phyloP scores from a whole-genome alignment of 2,888 invertebrate genomes.

The Callimorpha dominula region DNA sequence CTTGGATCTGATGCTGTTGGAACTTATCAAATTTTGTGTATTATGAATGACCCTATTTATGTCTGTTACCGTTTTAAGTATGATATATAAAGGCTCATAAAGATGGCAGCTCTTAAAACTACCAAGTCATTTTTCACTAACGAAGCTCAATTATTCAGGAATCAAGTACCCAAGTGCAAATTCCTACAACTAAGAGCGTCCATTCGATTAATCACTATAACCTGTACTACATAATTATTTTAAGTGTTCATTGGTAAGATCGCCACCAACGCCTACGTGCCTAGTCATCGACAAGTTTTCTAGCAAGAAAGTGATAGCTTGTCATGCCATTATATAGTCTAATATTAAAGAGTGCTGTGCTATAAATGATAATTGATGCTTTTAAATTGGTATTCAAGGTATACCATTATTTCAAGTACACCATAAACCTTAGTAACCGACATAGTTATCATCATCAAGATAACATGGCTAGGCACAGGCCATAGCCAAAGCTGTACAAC shows the following conservation, averaged over 20 bases:
- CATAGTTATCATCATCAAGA: background rate
- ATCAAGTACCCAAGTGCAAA: background rate
- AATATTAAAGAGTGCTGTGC: background rate
- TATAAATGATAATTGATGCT: background rate
- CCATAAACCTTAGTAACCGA: background rate
- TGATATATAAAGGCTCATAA: background rate
- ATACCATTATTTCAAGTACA: background rate
- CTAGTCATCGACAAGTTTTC: constrained; percentile 1
- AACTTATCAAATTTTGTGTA: background rate
- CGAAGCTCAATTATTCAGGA: background rate
- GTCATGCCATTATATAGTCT: background rate
- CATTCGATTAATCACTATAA: constrained; percentile 2
- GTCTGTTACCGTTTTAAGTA: background rate
- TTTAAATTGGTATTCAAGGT: background rate
- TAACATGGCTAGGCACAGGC: background rate
- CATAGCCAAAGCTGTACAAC: background rate
- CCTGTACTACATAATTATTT: constrained; percentile 8
- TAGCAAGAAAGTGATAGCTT: constrained; percentile 1
- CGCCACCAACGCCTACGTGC: background rate
- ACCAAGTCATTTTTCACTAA: background rate
- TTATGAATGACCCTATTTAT: background rate
- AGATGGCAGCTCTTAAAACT: background rate
- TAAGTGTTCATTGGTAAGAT: background rate
- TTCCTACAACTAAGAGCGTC: background rate
- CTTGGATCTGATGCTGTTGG: too few species aligned